Conservation (phyloP, 2,888 invertebrate genomes). For the Teinopalpus imperialis region DNA sequence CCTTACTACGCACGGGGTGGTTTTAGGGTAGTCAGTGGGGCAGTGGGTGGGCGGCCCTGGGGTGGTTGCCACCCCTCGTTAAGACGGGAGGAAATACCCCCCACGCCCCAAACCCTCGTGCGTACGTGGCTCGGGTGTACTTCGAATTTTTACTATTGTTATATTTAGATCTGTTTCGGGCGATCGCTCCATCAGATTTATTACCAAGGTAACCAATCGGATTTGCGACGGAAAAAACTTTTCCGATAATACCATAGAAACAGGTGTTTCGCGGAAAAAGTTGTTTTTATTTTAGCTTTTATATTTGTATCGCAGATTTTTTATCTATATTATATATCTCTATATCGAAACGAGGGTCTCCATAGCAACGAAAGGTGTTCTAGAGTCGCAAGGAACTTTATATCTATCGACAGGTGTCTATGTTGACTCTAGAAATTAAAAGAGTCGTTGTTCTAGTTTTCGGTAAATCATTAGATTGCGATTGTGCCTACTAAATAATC, state of each 20-base stretch:
- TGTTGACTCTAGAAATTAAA: too few relatives aligned
- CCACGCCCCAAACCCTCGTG: slow-evolving; percentile 11
- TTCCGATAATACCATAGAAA: slow-evolving; percentile 1
- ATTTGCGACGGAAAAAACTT: slow-evolving; percentile 5
- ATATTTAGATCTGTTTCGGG: slow-evolving; percentile 13
- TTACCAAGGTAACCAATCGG: slow-evolving; percentile 16
- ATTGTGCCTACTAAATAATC: too few relatives aligned
- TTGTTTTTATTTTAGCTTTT: slow-evolving; percentile 2
- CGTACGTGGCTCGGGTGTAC: slow-evolving; percentile 26
- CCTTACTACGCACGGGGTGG: slow-evolving; percentile 49
- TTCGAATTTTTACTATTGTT: slow-evolving; percentile 26
- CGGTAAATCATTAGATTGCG: too few relatives aligned
- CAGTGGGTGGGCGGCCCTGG: slow-evolving; percentile 48
- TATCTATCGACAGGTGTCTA: too few relatives aligned
- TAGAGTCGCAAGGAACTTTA: too few relatives aligned
- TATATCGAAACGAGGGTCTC: too few relatives aligned
- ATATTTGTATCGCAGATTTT: too few relatives aligned
- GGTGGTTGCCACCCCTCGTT: slow-evolving; percentile 48
- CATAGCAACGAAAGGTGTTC: too few relatives aligned
- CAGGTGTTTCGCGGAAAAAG: not conserved
- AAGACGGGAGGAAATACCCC: slow-evolving; percentile 29
- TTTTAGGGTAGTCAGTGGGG: slow-evolving; percentile 44
- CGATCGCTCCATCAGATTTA: slow-evolving; percentile 19
- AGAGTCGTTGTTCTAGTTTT: too few relatives aligned
- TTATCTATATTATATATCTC: too few relatives aligned